A percentile compares a stretch with the other conserved stretches of the same genome.
Evolutionary conservation across 2,797 vertebrate genomes (phyloP).

Genomic region (Rhynchotus rufescens): DNA sequence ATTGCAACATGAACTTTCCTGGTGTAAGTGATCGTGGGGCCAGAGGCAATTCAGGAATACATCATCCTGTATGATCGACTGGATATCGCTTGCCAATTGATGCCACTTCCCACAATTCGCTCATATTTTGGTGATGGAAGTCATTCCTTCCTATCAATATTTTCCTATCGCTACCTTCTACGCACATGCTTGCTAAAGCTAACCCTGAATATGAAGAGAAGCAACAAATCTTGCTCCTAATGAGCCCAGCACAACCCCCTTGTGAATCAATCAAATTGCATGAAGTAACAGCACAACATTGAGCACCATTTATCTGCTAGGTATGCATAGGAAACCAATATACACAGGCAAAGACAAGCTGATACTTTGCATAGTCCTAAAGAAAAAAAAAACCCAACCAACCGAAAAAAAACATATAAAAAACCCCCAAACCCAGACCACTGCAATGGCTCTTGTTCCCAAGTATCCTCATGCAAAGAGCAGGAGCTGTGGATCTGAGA

Average conservation of each 20-base stretch:
- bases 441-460: not conserved
- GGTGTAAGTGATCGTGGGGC: not conserved
- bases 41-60: not conserved
- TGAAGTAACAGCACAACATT: not conserved
- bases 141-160: not conserved
- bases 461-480: not conserved
- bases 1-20: not conserved
- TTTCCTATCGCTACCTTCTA: not conserved
- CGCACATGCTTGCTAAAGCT: not conserved
- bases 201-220: not conserved
- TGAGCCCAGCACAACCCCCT: not conserved
- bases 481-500: slow-evolving; percentile 35
- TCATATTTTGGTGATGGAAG: not conserved
- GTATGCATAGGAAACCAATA: not conserved
- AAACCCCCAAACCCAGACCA: no score
- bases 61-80: not conserved
- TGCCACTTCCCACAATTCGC: not conserved
- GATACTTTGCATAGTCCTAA: accelerated
- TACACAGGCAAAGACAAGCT: not conserved
- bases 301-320: not conserved
- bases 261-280: not conserved
- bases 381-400: not conserved
- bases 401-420: not conserved
- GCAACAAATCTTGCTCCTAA: not conserved
- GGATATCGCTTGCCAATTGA: not conserved